Conservation (phyloP, 2,888 invertebrate genomes). For the Andrena bucephala region DNA sequence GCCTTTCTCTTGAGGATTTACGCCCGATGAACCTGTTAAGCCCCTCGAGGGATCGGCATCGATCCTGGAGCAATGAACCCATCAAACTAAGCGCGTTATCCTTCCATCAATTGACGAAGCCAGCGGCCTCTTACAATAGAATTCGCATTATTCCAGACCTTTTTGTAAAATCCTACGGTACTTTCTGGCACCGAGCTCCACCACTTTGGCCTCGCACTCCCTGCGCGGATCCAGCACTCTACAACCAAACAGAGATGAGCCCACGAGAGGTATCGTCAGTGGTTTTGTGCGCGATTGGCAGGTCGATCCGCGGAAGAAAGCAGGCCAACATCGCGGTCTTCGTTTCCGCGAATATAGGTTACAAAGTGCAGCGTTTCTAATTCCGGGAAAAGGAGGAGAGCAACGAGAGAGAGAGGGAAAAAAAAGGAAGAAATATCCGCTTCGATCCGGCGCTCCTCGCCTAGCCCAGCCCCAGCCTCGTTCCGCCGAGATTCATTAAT, state of each 20-base stretch:
- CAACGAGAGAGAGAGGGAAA: too few relatives aligned
- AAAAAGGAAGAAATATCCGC: background rate
- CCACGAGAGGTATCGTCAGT: background rate
- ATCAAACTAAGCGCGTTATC: background rate
- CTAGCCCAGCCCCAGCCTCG: conserved; percentile 16
- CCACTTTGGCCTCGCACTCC: background rate
- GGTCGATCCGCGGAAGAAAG: background rate
- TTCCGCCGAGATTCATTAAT: conserved; percentile 57
- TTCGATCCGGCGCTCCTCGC: conserved; percentile 19
- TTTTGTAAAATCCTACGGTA: background rate
- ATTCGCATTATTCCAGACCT: background rate
- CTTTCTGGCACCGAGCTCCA: background rate
- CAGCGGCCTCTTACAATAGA: background rate
- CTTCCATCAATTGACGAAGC: background rate
- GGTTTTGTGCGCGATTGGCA: background rate
- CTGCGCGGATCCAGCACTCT: background rate
- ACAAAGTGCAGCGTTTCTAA: conserved; percentile 44
- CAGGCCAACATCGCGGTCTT: conserved; percentile 16
- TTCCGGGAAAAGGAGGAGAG: conserved; percentile 18
- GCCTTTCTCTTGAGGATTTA: too few relatives aligned
- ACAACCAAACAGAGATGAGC: background rate
- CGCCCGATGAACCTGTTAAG: background rate
- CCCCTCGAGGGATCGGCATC: background rate
- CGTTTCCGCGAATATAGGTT: conserved; percentile 33
- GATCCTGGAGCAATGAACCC: background rate